Evolutionary conservation across 1,140 invertebrate genomes (phyloP).

Genomic region (Bombus haemorrhoidalis): DNA sequence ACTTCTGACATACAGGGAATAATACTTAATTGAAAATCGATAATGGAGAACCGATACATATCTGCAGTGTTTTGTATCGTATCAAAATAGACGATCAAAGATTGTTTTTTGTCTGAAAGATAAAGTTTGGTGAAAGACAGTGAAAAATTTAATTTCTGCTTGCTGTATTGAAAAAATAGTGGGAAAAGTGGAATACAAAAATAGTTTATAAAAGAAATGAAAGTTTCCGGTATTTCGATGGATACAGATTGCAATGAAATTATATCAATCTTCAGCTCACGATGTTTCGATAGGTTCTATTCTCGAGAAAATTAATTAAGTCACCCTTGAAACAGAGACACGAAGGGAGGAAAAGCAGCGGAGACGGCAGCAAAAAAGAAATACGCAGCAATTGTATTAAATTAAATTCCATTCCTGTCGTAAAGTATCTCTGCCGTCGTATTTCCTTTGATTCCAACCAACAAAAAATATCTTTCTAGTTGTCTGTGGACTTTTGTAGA

Average conservation of each 20-base stretch:
- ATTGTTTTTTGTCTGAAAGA: not conserved
- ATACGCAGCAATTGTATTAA: not conserved
- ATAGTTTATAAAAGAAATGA: not conserved
- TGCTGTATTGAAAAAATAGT: not conserved
- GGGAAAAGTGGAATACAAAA: not conserved
- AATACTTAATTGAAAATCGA: not conserved
- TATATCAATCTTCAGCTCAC: not conserved
- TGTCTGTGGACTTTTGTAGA: not conserved
- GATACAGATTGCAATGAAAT: not conserved
- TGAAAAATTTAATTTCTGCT: not conserved
- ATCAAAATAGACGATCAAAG: not conserved
- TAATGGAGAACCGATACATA: not conserved
- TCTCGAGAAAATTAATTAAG: conserved; percentile 18
- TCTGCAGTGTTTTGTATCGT: not conserved
- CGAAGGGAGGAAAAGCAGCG: not conserved
- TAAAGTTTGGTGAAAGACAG: not conserved
- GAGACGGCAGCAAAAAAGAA: not conserved
- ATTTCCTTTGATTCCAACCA: not conserved
- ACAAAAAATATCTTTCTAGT: not conserved
- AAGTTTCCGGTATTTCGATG: not conserved
- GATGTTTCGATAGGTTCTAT: not conserved
- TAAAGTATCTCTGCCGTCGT: not conserved
- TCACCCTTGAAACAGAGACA: not conserved
- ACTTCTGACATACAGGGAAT: not conserved
- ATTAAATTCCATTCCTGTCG: not conserved